phyloP scores from a whole-genome alignment of 2,797 vertebrate species.

The Arremon aurantiirostris region DNA sequence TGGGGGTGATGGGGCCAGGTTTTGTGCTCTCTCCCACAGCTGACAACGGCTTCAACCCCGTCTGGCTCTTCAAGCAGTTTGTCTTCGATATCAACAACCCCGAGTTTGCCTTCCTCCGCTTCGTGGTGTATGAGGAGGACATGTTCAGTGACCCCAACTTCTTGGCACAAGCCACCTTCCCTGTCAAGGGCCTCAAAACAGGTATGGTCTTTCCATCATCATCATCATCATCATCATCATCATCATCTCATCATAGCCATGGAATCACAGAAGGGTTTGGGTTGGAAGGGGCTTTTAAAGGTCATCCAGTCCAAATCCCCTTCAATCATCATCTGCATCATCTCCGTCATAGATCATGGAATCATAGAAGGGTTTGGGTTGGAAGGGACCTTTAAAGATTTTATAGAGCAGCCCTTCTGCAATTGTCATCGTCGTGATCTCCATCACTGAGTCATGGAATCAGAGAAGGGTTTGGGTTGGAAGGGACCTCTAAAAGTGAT shows the following conservation, averaged over 20 bases:
- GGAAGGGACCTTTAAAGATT: background rate
- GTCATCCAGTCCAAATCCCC: rapidly evolving
- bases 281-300: background rate
- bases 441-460: background rate
- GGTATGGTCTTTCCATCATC: slow-evolving; percentile 26
- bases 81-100: slow-evolving; percentile 78
- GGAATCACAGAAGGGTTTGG: background rate
- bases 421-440: background rate
- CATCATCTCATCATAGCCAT: background rate
- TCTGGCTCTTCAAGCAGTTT: slow-evolving; percentile 75
- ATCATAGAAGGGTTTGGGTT: background rate
- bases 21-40: slow-evolving; percentile 11
- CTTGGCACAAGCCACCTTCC: slow-evolving; percentile 76
- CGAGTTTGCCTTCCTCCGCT: slow-evolving; percentile 75
- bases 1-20: background rate
- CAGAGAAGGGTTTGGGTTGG: background rate
- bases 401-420: background rate
- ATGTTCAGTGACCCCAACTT: slow-evolving; percentile 82
- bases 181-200: slow-evolving; percentile 74
- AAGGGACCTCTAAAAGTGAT: background rate
- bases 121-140: slow-evolving; percentile 77
- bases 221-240: background rate
- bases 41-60: slow-evolving; percentile 73
- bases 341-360: background rate
- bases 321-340: background rate